Percentiles rank a stretch among this genome's conserved stretches.
phyloP scores from a whole-genome alignment of 1,140 invertebrate species.

The Hycleus phaleratus region DNA sequence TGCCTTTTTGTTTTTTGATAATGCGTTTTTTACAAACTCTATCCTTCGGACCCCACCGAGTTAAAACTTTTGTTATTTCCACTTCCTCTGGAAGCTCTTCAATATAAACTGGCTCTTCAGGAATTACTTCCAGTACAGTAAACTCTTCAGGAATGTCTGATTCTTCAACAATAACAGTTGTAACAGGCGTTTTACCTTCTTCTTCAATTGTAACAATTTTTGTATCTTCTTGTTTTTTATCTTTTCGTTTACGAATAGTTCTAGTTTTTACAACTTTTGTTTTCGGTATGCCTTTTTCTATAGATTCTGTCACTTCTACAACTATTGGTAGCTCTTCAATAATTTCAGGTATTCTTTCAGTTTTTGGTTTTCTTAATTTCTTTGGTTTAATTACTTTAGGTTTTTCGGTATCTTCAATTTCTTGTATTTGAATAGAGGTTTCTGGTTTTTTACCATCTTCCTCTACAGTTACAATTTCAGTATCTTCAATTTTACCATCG shows the following conservation, averaged over 20 bases:
- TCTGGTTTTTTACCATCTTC: neutral
- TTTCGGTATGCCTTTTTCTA: slow-evolving; percentile 25
- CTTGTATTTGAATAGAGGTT: too few relatives aligned
- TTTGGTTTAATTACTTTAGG: slow-evolving; percentile 1
- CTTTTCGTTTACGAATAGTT: slow-evolving; percentile 33
- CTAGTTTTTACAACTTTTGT: slow-evolving; percentile 36
- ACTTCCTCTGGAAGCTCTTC: slow-evolving; percentile 39
- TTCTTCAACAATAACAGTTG: slow-evolving; percentile 22
- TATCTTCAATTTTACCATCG: slow-evolving; percentile 23
- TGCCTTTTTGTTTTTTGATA: slow-evolving; percentile 37
- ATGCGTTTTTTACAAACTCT: slow-evolving; percentile 24
- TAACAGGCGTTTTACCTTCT: slow-evolving; percentile 31
- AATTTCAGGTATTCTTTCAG: too few relatives aligned
- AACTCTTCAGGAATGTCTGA: slow-evolving; percentile 17
- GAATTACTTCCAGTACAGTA: neutral
- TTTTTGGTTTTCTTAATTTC: slow-evolving; percentile 23
- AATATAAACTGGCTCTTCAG: slow-evolving; percentile 26
- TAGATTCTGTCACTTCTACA: slow-evolving; percentile 20
- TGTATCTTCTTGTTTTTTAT: slow-evolving; percentile 28
- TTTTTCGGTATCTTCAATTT: slow-evolving; percentile 4
- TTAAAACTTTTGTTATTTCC: too few relatives aligned
- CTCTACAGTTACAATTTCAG: slow-evolving; percentile 36
- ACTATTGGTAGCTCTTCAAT: slow-evolving; percentile 6
- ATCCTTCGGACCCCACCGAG: too few relatives aligned
- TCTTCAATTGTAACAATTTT: slow-evolving; percentile 36